Evolutionary conservation across 2,113 vertebrate genomes (phyloP).

Genomic region (Odontesthes bonariensis): DNA sequence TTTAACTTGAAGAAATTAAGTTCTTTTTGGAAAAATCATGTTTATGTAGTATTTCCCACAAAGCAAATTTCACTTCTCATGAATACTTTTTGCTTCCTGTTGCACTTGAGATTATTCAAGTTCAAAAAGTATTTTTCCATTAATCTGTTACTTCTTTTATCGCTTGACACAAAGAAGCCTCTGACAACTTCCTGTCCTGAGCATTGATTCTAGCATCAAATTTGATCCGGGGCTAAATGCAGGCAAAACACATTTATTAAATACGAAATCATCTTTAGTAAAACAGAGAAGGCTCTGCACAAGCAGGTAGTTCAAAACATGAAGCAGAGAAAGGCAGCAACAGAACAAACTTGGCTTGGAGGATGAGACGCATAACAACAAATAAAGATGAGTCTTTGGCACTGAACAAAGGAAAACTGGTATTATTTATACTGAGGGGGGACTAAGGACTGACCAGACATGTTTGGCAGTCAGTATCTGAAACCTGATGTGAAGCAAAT

Average conservation of each 20-base stretch:
- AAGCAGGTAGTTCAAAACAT: not conserved
- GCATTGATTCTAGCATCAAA: not conserved
- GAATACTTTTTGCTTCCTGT: not conserved
- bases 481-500: no score
- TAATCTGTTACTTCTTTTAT: not conserved
- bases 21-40: no score
- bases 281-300: not conserved
- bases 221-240: not conserved
- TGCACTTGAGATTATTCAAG: not conserved
- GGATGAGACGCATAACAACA: not conserved
- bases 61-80: not conserved
- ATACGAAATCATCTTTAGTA: no score
- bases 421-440: no score
- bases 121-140: not conserved
- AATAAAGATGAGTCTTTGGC: not conserved
- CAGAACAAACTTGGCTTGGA: not conserved
- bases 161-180: not conserved
- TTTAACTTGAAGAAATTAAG: no score
- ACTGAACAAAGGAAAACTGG: not conserved
- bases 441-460: no score
- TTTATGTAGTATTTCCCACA: not conserved
- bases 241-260: no score
- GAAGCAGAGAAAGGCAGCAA: not conserved
- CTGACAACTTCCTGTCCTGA: slow-evolving; percentile 10
- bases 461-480: no score